Evolutionary conservation across 2,797 vertebrate genomes (phyloP).

Genomic region (Kryptolebias ocellatus): DNA sequence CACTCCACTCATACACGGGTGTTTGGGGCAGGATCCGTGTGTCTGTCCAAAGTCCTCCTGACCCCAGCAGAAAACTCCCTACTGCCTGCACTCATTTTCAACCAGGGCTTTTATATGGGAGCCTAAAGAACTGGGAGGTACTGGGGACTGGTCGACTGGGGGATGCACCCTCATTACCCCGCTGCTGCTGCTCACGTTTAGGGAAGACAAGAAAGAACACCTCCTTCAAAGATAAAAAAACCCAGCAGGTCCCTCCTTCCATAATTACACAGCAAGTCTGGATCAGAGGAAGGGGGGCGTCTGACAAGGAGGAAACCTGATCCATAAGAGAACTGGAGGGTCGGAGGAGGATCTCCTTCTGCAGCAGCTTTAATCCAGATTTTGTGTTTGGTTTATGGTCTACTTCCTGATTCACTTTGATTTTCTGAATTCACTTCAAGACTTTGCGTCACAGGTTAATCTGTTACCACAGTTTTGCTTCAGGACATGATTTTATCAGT

Average conservation of each 20-base stretch:
- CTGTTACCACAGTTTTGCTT: not conserved
- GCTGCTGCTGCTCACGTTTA: conserved; percentile 73
- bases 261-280: conserved; percentile 65
- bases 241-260: conserved; percentile 79
- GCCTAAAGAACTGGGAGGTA: conserved; percentile 82
- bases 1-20: conserved; percentile 93
- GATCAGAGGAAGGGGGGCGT: conserved; percentile 75
- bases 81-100: conserved; percentile 89
- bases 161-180: conserved; percentile 74
- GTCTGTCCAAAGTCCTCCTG: conserved; percentile 84
- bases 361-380: conserved; percentile 46
- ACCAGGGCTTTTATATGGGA: conserved; percentile 90
- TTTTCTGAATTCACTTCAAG: conserved; percentile 1
- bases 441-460: not conserved
- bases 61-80: conserved; percentile 97
- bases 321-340: conserved; percentile 59
- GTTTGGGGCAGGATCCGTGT: conserved; percentile 84
- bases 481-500: not conserved
- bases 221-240: conserved; percentile 70
- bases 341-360: conserved; percentile 64
- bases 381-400: conserved; percentile 46
- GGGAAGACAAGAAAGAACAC: conserved; percentile 76
- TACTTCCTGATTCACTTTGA: conserved; percentile 48
- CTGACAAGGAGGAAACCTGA: conserved; percentile 66
- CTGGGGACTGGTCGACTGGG: conserved; percentile 69